Evolutionary conservation across 2,888 invertebrate genomes (phyloP), one percentile per base, ranked within the genome.

Genomic region (Scotopteryx bipunctaria): DNA sequence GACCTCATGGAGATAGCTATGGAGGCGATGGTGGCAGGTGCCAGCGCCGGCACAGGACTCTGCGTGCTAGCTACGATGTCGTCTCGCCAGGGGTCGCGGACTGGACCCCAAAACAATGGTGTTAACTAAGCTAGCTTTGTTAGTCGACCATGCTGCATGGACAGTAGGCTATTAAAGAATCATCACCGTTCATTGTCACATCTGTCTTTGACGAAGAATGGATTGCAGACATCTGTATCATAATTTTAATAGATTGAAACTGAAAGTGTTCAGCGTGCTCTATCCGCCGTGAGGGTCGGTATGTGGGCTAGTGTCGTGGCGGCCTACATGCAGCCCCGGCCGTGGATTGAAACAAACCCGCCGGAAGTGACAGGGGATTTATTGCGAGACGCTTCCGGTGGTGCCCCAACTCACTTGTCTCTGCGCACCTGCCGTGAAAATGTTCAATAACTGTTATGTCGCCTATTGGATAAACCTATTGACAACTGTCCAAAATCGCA

Each of bases 1-100:
- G 88, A 89, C 64, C 78, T 78, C 71, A 89, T 86, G 45, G 88
- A 82, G 56, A 89, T 82, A 57, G 87, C 86, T 55, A 89, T 80
- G 59, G 86, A 85, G 40, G 84, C 87, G 59, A 86, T 66, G 38
- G 79, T 71, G 57, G 78, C 73, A 25, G 69, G 69, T 38, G 78
- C 74, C 31, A 69, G 69, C 40, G 78, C 74, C 31, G 69, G 69
- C 21, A 65, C 61, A 40, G 72, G 27, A 8, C 21, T 17, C 41
- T 16, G 57, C 38, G 61, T 42, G 42, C 55, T 57, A 45, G 49
- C 53, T 49, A 33, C 45, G 49, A 29, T 2, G 35, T 25, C 45
- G 5, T 23, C 51, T 21, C 14, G 55, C 57, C 52, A 50, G 15
- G 45, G 32, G 17, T 38, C 57, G 41, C 49, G 36, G 11, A 50